Evolutionary conservation across 2,888 invertebrate species (phyloP).

Genomic region (Mesodorylaimus sp.): DNA sequence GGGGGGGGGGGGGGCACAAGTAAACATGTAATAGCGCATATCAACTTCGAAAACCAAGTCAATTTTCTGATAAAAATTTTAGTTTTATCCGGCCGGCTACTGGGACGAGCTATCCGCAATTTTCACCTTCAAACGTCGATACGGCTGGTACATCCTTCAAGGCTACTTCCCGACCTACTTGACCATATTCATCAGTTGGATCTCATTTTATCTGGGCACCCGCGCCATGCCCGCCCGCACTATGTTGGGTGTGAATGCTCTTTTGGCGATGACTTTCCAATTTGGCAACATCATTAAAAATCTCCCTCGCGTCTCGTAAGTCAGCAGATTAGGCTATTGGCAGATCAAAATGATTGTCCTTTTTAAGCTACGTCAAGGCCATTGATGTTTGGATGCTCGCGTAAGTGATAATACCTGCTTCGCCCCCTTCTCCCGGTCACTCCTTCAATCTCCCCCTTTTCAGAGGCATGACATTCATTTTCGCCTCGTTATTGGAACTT

Average conservation of each 20-base stretch:
- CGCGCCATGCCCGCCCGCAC: conserved; percentile 29
- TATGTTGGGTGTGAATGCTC: conserved; percentile 29
- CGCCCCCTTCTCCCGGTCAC: neutral
- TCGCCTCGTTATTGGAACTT: conserved; percentile 25
- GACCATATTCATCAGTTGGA: conserved; percentile 30
- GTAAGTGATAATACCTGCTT: too few relatives aligned
- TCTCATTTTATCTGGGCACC: conserved; percentile 28
- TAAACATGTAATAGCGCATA: too few relatives aligned
- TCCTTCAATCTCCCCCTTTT: conserved; percentile 5
- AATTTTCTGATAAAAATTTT: too few relatives aligned
- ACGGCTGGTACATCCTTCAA: conserved; percentile 29
- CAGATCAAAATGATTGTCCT: too few relatives aligned
- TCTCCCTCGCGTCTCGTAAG: conserved; percentile 23
- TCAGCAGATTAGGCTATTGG: too few relatives aligned
- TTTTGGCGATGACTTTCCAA: conserved; percentile 30
- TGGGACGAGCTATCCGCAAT: conserved; percentile 28
- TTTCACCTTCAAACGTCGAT: conserved; percentile 24
- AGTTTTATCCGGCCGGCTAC: conserved; percentile 24
- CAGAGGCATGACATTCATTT: conserved; percentile 28
- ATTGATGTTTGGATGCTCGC: conserved; percentile 28
- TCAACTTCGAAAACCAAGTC: too few relatives aligned
- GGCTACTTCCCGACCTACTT: conserved; percentile 29
- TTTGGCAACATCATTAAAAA: conserved; percentile 30
- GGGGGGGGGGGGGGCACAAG: too few relatives aligned
- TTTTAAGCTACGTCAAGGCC: conserved; percentile 28